phyloP scores from a whole-genome alignment of 2,888 invertebrate genomes.

The Mythimna impura region DNA sequence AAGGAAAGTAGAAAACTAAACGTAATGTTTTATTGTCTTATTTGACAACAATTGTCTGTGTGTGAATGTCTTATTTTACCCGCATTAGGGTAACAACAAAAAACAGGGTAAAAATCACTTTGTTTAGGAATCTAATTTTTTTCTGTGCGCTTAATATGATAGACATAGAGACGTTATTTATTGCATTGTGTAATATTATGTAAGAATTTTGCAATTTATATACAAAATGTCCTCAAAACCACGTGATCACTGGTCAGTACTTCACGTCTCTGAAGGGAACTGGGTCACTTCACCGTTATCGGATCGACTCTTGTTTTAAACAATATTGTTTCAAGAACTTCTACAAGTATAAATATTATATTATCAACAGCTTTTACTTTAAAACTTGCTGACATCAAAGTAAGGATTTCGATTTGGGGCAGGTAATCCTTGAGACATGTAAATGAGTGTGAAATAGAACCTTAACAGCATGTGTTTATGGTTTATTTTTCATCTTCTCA shows the following conservation, averaged over 20 bases:
- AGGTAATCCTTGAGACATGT: neutral
- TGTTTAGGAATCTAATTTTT: neutral
- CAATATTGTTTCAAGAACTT: conserved; percentile 34
- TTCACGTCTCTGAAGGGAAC: conserved; percentile 43
- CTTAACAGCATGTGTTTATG: rapidly evolving
- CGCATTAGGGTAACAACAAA: neutral
- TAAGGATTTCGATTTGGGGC: neutral
- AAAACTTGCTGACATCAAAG: conserved; percentile 1
- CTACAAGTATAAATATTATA: neutral
- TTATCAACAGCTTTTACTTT: conserved; percentile 39
- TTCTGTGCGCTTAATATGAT: neutral
- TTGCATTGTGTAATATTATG: neutral
- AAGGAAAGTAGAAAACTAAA: neutral
- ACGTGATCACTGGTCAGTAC: conserved; percentile 8
- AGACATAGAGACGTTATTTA: neutral
- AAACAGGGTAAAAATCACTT: neutral
- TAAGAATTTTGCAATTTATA: neutral
- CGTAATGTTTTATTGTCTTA: neutral
- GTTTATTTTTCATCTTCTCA: neutral
- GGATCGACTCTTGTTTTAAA: conserved; percentile 23
- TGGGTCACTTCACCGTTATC: conserved; percentile 46
- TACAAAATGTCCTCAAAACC: neutral
- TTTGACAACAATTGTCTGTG: neutral
- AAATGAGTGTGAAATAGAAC: neutral
- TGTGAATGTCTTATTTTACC: neutral